Evolutionary conservation across 2,113 vertebrate genomes (phyloP).

Genomic region (Argyrosomus japonicus): DNA sequence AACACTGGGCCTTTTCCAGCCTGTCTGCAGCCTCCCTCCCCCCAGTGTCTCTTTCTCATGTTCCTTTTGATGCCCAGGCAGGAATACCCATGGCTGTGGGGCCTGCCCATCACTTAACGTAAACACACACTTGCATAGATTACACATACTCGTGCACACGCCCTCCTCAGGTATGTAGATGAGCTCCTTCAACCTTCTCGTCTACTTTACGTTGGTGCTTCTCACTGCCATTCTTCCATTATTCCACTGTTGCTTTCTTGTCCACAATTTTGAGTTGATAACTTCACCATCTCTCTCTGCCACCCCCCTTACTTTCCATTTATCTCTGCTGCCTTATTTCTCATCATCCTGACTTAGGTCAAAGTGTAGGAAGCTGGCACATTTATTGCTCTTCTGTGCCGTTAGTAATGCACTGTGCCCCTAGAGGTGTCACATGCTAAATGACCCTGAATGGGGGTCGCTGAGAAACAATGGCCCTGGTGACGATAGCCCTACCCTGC

Average conservation of each 20-base stretch:
- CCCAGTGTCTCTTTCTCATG: constrained; percentile 35
- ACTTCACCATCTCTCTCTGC: not conserved
- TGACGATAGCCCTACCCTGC: constrained; percentile 75
- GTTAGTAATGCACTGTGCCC: constrained; percentile 76
- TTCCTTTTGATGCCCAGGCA: constrained; percentile 61
- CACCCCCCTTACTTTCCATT: not conserved
- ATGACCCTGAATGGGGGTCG: constrained; percentile 81
- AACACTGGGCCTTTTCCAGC: constrained; percentile 39
- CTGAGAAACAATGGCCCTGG: constrained; percentile 78
- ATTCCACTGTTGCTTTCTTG: not conserved
- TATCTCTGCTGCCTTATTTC: constrained; percentile 25
- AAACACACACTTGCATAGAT: constrained; percentile 50
- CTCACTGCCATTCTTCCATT: not conserved
- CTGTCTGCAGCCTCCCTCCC: constrained; percentile 13
- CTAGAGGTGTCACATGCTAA: constrained; percentile 82
- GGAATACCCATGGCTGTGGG: constrained; percentile 54
- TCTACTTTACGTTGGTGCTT: not conserved
- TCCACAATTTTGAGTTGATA: not conserved
- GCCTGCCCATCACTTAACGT: constrained; percentile 42
- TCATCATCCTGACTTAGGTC: constrained; percentile 26
- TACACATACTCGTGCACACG: constrained; percentile 24
- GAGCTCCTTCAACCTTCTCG: constrained; percentile 13
- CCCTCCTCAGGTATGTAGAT: constrained; percentile 60
- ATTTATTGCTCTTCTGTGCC: constrained; percentile 71
- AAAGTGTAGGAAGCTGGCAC: constrained; percentile 68